These are phyloP conservation scores for Homarus americanus DNA, from an alignment of 1,140 invertebrate species.

Conservation along the genomic window DNA sequence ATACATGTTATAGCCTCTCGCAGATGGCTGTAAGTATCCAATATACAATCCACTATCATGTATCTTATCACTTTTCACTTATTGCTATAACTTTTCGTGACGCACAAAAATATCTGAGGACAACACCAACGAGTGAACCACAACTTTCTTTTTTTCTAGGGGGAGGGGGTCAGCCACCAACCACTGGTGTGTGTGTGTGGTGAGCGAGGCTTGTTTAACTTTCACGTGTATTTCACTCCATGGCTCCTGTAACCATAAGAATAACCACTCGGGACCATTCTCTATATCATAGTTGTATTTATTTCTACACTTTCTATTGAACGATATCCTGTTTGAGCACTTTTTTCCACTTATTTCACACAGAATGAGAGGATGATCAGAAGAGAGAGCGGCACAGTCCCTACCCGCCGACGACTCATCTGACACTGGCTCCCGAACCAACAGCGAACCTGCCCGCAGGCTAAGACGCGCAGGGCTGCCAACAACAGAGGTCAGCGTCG, in stretches of 20 bases:
- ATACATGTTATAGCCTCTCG: conserved; percentile 7
- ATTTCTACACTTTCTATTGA: conserved; percentile 14
- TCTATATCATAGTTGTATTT: conserved; percentile 27
- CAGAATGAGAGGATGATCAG: conserved; percentile 38
- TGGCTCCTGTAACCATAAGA: conserved; percentile 19
- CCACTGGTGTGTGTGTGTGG: conserved; percentile 1
- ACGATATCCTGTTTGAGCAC: conserved; percentile 34
- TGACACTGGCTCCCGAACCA: conserved; percentile 35
- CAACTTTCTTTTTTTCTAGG: conserved; percentile 6
- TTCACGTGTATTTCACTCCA: conserved; percentile 30
- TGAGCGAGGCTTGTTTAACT: conserved; percentile 43
- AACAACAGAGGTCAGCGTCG: conserved; percentile 59
- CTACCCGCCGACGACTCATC: conserved; percentile 43
- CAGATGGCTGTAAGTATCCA: conserved; percentile 18
- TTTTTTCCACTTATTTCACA: conserved; percentile 35
- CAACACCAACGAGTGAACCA: conserved; percentile 18
- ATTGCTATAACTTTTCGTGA: conserved; percentile 4
- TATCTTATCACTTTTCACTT: conserved; percentile 33
- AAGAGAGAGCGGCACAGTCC: conserved; percentile 52
- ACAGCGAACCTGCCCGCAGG: conserved; percentile 51
- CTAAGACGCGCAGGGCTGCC: conserved; percentile 63
- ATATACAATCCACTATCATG: conserved; percentile 50
- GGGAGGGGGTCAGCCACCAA: conserved; percentile 17
- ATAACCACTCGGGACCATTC: conserved; percentile 23
- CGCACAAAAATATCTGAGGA: conserved; percentile 17